These are phyloP conservation scores for Lonchura striata DNA, from an alignment of 2,113 vertebrate species.

Conservation along the genomic window DNA sequence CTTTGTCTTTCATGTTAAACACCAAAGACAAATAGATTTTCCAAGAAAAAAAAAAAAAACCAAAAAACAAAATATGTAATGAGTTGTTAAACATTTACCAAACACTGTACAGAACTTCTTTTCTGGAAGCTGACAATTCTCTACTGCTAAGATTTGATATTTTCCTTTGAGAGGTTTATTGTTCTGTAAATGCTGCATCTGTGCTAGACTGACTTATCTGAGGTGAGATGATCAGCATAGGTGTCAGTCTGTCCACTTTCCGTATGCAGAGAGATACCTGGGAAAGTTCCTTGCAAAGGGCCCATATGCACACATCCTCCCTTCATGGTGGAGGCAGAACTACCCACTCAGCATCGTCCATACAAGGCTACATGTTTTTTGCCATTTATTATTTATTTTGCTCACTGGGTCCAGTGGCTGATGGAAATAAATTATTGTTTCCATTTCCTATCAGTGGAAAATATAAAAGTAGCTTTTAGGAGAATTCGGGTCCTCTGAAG, in stretches of 20 bases:
- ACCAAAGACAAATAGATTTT: not conserved
- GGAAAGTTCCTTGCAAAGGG: not conserved
- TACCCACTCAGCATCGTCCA: not conserved
- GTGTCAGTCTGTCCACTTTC: not conserved
- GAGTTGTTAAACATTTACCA: not conserved
- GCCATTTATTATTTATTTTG: not conserved
- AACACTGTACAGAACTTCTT: not conserved
- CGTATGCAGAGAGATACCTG: not conserved
- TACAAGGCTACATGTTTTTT: not conserved
- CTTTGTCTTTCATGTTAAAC: not conserved
- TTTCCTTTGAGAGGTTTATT: not conserved
- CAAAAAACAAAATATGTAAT: not conserved
- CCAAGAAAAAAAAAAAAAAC: not conserved
- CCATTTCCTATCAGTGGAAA: not conserved
- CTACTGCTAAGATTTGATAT: not conserved
- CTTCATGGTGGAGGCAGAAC: not conserved
- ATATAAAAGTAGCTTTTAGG: not conserved
- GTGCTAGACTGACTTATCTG: not conserved
- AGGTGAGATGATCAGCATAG: not conserved
- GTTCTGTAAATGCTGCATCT: not conserved
- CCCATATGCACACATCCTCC: not conserved
- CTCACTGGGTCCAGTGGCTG: not conserved
- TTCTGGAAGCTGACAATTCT: not conserved
- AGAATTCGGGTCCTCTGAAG: not conserved
- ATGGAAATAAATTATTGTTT: not conserved